phyloP scores from a whole-genome alignment of 1,140 invertebrate genomes.

The Hetaerina americana region DNA sequence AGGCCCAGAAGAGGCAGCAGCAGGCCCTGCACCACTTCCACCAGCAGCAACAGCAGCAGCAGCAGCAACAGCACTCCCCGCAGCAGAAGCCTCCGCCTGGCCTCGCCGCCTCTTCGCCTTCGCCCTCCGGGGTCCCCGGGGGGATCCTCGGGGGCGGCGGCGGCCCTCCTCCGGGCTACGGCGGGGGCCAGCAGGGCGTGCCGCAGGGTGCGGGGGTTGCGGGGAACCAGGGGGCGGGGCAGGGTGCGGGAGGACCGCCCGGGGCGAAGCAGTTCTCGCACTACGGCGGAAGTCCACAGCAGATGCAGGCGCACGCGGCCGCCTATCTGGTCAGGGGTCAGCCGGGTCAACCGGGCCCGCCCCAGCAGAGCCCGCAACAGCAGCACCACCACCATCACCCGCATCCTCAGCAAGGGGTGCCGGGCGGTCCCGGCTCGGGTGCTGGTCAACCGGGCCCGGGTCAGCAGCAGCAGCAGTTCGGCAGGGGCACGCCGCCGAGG shows the following conservation, averaged over 20 bases:
- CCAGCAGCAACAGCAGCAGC: constrained; percentile 12
- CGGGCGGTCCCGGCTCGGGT: neutral
- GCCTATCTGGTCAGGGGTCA: neutral
- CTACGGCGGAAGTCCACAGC: neutral
- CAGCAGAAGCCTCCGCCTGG: constrained; percentile 52
- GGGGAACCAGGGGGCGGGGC: neutral
- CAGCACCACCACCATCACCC: neutral
- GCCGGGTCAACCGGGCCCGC: neutral
- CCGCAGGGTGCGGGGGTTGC: neutral
- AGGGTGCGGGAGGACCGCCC: neutral
- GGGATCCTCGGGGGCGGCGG: neutral
- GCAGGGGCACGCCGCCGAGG: neutral
- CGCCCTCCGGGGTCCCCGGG: neutral
- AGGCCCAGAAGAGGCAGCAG: constrained; percentile 7
- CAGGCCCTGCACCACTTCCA: constrained; percentile 6
- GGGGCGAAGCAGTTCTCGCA: neutral
- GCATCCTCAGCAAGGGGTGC: neutral
- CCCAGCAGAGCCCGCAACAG: neutral
- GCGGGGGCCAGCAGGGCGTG: neutral
- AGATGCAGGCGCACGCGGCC: neutral
- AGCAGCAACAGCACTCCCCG: constrained; percentile 10
- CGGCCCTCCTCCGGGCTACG: neutral
- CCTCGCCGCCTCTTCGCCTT: constrained; percentile 15
- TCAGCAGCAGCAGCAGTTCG: neutral
- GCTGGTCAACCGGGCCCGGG: neutral